Percentiles rank a stretch among this genome's conserved stretches.
These are phyloP conservation scores for Sarcophaga peregrina DNA, from an alignment of 1,140 invertebrate genomes.

Conservation along the genomic window DNA sequence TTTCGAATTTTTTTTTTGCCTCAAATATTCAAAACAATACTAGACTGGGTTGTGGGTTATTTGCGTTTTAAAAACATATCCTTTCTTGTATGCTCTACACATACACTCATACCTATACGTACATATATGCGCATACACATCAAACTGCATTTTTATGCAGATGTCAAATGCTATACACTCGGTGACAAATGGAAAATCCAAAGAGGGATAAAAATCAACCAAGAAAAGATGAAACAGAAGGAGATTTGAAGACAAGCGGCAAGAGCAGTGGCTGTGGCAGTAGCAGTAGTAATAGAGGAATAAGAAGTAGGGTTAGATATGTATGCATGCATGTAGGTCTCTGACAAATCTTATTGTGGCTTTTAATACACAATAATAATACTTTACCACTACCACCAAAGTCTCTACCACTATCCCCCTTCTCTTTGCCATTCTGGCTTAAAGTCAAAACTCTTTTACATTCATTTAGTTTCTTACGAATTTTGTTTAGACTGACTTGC, in stretches of 20 bases:
- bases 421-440: constrained; percentile 6
- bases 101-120: too few species aligned
- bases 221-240: background rate
- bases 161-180: constrained; percentile 12
- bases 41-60: background rate
- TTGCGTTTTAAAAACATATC: background rate
- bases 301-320: too few species aligned
- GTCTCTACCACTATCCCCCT: too few species aligned
- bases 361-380: constrained; percentile 34
- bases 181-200: background rate
- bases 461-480: too few species aligned
- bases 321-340: too few species aligned
- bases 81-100: too few species aligned
- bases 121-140: background rate
- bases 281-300: too few species aligned
- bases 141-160: constrained; percentile 29
- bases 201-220: constrained; percentile 5
- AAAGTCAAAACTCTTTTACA: constrained; percentile 4
- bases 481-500: too few species aligned
- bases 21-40: background rate
- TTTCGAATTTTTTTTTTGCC: background rate
- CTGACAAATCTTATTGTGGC: constrained; percentile 41
- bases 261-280: too few species aligned
- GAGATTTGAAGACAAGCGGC: too few species aligned
- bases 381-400: background rate